These are phyloP conservation scores for Emys orbicularis DNA, from an alignment of 2,797 vertebrate genomes.

Conservation along the genomic window DNA sequence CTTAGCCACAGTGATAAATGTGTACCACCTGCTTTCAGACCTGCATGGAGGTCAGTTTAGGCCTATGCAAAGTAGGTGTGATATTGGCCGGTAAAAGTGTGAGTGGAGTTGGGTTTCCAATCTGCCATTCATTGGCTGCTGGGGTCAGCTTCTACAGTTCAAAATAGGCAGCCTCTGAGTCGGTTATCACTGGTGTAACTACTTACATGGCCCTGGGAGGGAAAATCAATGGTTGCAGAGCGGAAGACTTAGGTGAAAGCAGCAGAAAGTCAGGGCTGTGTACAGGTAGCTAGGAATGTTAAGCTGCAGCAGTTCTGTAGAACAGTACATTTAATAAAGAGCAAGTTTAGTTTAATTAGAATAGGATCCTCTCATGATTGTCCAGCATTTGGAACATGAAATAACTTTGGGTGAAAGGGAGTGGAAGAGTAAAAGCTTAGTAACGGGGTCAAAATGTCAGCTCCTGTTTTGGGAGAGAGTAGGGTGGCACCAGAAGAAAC, in stretches of 20 bases:
- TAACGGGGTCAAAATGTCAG: not conserved
- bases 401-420: not conserved
- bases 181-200: not conserved
- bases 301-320: not conserved
- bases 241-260: not conserved
- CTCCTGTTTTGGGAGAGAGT: not conserved
- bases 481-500: accelerated
- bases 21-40: not conserved
- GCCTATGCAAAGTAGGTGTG: accelerated
- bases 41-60: not conserved
- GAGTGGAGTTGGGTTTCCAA: not conserved
- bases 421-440: not conserved
- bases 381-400: not conserved
- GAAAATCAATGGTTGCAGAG: not conserved
- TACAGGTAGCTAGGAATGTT: not conserved
- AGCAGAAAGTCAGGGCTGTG: not conserved
- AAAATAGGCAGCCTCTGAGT: not conserved
- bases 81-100: not conserved
- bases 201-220: not conserved
- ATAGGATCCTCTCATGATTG: not conserved
- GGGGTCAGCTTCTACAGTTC: not conserved
- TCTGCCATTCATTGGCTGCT: not conserved
- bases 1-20: not conserved
- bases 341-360: not conserved
- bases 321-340: not conserved